Conservation (phyloP, 2,888 invertebrate genomes). For the Eretmocerus hayati region DNA sequence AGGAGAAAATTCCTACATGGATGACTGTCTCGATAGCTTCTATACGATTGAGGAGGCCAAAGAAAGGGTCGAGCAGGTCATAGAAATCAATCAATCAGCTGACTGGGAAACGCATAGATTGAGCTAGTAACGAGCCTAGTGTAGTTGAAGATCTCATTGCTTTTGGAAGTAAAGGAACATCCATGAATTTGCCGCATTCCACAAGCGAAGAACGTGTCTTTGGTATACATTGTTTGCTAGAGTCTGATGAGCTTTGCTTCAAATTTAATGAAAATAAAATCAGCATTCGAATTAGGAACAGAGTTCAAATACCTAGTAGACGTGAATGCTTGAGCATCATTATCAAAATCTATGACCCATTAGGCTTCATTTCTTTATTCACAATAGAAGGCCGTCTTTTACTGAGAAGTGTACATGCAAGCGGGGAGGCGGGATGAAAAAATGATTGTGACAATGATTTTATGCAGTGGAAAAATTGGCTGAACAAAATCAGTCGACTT, state of each 20-base stretch:
- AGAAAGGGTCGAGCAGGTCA: constrained; percentile 12
- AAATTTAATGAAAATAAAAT: neutral
- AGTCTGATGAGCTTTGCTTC: neutral
- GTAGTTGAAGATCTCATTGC: neutral
- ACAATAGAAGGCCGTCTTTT: constrained; percentile 24
- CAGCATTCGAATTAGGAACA: neutral
- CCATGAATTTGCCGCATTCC: neutral
- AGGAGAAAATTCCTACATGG: constrained; percentile 27
- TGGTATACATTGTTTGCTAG: neutral
- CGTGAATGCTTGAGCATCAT: constrained; percentile 20
- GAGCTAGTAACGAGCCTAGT: constrained; percentile 9
- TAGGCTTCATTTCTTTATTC: constrained; percentile 2
- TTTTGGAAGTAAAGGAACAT: neutral
- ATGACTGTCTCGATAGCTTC: constrained; percentile 12
- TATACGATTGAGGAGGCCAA: constrained; percentile 21
- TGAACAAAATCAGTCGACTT: constrained; percentile 7
- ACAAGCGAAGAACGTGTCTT: neutral
- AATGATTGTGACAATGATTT: constrained; percentile 4
- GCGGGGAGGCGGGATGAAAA: constrained; percentile 20
- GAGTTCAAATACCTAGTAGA: constrained; percentile 9
- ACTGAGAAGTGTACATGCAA: constrained; percentile 24
- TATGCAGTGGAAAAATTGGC: neutral
- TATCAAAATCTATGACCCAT: constrained; percentile 30
- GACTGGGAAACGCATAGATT: constrained; percentile 20
- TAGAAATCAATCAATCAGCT: constrained; percentile 11